Conservation (phyloP, 2,888 invertebrate species). For the Lithophane socia region DNA sequence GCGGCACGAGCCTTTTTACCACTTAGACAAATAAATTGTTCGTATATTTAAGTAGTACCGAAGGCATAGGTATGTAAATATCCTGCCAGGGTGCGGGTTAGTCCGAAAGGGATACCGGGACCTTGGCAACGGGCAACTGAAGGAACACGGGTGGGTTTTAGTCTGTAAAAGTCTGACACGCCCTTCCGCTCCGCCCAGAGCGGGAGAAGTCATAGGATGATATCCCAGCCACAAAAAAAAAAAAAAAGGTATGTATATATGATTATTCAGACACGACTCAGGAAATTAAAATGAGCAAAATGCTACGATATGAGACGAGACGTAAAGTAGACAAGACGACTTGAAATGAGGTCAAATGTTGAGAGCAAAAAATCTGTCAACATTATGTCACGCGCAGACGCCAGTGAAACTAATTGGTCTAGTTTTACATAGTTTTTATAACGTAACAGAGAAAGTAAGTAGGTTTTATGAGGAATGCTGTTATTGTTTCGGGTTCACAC, state of each 20-base stretch:
- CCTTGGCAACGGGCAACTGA: too few species aligned
- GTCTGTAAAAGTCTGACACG: too few species aligned
- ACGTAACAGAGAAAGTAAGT: constrained; percentile 24
- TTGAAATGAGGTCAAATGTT: constrained; percentile 20
- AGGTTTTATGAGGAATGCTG: not conserved
- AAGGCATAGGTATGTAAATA: too few species aligned
- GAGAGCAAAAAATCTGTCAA: constrained; percentile 36
- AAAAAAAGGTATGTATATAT: not conserved
- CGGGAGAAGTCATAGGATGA: too few species aligned
- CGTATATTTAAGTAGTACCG: too few species aligned
- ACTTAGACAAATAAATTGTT: not conserved
- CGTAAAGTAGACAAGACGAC: not conserved
- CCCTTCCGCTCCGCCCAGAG: too few species aligned
- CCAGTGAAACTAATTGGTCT: constrained; percentile 43
- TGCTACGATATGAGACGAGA: not conserved
- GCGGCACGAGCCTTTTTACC: not conserved
- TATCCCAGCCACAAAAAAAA: too few species aligned
- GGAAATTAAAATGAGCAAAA: constrained; percentile 9
- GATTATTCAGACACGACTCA: constrained; percentile 4
- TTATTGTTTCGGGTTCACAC: constrained; percentile 8
- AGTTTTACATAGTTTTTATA: constrained; percentile 7
- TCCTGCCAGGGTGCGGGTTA: too few species aligned
- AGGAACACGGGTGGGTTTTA: too few species aligned
- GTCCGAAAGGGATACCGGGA: too few species aligned
- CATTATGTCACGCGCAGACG: constrained; percentile 24